phyloP scores from a whole-genome alignment of 1,140 invertebrate species.

The Drosophila simulans region DNA sequence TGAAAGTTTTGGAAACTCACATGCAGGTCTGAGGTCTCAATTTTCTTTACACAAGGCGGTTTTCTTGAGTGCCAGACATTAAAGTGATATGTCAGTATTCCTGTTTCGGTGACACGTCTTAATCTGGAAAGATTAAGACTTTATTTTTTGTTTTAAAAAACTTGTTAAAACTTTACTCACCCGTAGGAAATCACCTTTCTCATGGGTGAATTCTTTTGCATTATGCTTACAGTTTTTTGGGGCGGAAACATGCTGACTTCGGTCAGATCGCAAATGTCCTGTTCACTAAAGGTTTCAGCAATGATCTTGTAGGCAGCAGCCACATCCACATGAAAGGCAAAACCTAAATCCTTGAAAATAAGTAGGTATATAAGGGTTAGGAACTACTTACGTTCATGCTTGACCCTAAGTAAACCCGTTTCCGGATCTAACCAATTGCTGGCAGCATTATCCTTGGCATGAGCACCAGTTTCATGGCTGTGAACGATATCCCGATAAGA shows the following conservation, averaged over 20 bases:
- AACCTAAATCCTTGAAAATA: constrained; percentile 76
- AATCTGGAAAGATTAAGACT: constrained; percentile 72
- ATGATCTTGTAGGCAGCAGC: constrained; percentile 88
- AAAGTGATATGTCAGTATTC: constrained; percentile 85
- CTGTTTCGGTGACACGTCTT: constrained; percentile 85
- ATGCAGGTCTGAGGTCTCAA: constrained; percentile 85
- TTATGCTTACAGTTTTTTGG: constrained; percentile 85
- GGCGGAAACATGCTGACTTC: constrained; percentile 87
- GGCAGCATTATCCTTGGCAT: constrained; percentile 73
- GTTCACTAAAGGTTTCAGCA: constrained; percentile 86
- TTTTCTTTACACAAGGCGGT: constrained; percentile 85
- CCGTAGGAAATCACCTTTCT: constrained; percentile 87
- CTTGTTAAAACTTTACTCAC: constrained; percentile 75
- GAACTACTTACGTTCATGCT: constrained; percentile 65
- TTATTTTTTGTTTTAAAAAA: no score
- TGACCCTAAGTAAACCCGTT: constrained; percentile 84
- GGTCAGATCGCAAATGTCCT: constrained; percentile 87
- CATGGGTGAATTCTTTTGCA: constrained; percentile 87
- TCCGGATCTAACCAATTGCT: constrained; percentile 79
- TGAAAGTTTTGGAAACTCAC: constrained; percentile 63
- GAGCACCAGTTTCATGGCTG: constrained; percentile 76
- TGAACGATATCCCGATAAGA: constrained; percentile 74
- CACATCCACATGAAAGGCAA: constrained; percentile 88
- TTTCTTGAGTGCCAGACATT: constrained; percentile 85
- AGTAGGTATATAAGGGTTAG: no score